Evolutionary conservation across 2,113 vertebrate genomes (phyloP).

Genomic region (Psephotus haematonotus): DNA sequence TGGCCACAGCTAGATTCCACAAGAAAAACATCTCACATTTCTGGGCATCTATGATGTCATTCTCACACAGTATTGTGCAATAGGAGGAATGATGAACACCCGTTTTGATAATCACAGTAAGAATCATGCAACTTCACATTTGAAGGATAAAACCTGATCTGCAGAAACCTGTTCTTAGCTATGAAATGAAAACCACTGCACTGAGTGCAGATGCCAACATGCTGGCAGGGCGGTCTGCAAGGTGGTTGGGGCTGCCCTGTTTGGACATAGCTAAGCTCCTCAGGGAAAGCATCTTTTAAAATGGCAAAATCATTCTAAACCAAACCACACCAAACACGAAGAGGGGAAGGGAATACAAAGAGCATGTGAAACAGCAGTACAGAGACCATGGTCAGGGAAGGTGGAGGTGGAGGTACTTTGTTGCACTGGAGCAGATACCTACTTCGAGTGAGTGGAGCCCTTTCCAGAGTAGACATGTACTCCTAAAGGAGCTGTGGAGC

Average conservation of each 20-base stretch:
- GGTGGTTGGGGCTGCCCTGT: neutral
- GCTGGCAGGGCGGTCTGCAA: neutral
- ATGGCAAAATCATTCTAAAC: neutral
- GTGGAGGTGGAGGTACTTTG: neutral
- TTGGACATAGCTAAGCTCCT: neutral
- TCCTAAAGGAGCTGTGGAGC: neutral
- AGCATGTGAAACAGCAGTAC: neutral
- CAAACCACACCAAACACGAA: neutral
- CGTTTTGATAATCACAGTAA: neutral
- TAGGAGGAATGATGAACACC: neutral
- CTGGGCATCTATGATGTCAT: neutral
- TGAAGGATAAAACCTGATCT: neutral
- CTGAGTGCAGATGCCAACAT: neutral
- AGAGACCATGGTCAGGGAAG: neutral
- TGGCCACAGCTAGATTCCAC: neutral
- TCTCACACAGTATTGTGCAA: neutral
- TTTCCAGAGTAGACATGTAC: neutral
- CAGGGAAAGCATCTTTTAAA: neutral
- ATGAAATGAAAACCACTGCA: neutral
- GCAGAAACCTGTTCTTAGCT: neutral
- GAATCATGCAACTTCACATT: neutral
- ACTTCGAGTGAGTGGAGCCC: neutral
- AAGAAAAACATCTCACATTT: neutral
- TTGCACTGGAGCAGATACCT: neutral
- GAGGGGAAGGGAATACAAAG: neutral